phyloP scores from a whole-genome alignment of 2,888 invertebrate species.

The Crocallis elinguaria region DNA sequence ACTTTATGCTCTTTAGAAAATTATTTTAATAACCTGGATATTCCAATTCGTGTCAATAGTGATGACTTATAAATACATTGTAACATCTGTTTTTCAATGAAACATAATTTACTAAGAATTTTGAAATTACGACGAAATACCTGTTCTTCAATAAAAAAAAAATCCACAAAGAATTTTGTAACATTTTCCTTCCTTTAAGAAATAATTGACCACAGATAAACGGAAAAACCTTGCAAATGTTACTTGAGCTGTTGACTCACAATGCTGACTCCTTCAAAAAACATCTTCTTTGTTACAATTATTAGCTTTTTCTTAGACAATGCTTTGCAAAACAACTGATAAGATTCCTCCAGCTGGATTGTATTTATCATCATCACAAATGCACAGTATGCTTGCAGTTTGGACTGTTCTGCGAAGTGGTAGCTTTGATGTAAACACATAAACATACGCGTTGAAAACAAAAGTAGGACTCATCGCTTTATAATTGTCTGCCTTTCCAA shows the following conservation, averaged over 20 bases:
- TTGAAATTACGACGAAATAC: background rate
- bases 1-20: no score
- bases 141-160: background rate
- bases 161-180: background rate
- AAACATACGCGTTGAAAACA: background rate
- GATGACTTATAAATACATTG: background rate
- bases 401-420: background rate
- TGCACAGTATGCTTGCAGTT: conserved; percentile 8
- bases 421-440: background rate
- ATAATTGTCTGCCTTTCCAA: no score
- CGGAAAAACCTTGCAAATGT: background rate
- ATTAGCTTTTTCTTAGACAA: conserved; percentile 16
- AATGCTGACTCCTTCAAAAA: conserved; percentile 9
- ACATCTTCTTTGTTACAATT: conserved; percentile 4
- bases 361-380: conserved; percentile 18
- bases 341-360: conserved; percentile 12
- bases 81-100: background rate
- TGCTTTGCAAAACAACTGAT: conserved; percentile 15
- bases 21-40: no score
- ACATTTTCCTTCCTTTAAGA: conserved; percentile 2
- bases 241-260: conserved; percentile 4
- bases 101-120: background rate
- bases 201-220: conserved; percentile 13
- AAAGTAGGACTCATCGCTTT: no score
- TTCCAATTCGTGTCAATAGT: background rate